A percentile compares a stretch with the other conserved stretches of the same genome.
Conservation (phyloP, 2,113 vertebrate species). For the Coreoperca whiteheadi region DNA sequence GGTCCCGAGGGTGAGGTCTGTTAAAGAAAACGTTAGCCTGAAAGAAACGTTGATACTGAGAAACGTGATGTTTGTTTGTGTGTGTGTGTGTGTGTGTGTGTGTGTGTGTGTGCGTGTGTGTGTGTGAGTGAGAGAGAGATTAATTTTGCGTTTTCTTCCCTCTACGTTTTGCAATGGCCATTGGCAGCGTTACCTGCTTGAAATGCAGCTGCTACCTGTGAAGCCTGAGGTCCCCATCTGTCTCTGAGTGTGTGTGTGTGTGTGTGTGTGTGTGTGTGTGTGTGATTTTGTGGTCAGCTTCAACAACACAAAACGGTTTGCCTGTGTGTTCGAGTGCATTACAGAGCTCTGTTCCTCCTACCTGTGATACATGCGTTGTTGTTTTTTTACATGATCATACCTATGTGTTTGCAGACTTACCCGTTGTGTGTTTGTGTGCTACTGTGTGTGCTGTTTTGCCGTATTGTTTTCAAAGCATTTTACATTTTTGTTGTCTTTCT, state of each 20-base stretch:
- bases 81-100: conserved; percentile 16
- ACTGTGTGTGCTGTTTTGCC: not conserved
- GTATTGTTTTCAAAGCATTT: not conserved
- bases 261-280: not conserved
- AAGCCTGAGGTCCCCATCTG: conserved; percentile 65
- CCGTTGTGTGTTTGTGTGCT: not conserved
- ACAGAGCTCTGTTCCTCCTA: not conserved
- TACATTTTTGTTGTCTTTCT: not conserved
- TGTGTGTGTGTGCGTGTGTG: conserved; percentile 3
- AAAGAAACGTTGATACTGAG: conserved; percentile 1
- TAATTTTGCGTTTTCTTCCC: conserved; percentile 34
- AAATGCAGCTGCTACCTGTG: conserved; percentile 64
- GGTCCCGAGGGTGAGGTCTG: conserved; percentile 9
- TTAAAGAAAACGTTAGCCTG: conserved; percentile 37
- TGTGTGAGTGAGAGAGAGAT: conserved; percentile 9
- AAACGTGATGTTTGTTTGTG: not conserved
- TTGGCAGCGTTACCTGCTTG: conserved; percentile 55
- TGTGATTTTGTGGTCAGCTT: not conserved
- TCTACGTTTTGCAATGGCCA: conserved; percentile 18
- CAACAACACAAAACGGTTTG: not conserved
- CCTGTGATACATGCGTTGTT: not conserved
- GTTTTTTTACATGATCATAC: not conserved
- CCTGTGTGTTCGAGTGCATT: not conserved
- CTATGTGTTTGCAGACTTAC: not conserved
- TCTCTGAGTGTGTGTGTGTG: conserved; percentile 27